Conservation (phyloP, 37 sponge, comb jelly and placozoan genomes). For the Cliona cf. orientalis region DNA sequence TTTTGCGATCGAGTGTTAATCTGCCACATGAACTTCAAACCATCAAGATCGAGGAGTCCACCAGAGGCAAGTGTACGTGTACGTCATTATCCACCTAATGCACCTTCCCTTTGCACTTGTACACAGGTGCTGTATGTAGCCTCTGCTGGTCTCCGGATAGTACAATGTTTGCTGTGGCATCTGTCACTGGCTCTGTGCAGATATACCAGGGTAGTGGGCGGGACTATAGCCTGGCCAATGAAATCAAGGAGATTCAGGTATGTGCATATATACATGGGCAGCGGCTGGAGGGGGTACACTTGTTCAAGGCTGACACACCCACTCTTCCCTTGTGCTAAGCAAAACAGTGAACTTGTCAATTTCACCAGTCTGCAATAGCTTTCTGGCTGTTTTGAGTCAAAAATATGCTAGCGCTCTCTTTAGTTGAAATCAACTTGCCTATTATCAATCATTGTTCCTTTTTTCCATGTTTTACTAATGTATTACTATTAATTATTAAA, state of each 20-base stretch:
- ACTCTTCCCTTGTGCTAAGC: no score
- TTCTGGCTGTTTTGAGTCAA: no score
- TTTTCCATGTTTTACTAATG: neutral
- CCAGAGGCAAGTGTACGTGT: constrained; percentile 12
- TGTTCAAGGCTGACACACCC: no score
- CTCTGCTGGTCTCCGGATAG: constrained; percentile 33
- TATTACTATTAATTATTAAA: neutral
- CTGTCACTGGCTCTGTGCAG: constrained; percentile 3
- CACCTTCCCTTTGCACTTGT: neutral
- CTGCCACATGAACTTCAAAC: constrained; percentile 35
- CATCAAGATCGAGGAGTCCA: constrained; percentile 6
- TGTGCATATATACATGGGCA: neutral
- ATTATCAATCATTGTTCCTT: no score
- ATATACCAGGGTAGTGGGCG: constrained; percentile 8
- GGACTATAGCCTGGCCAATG: constrained; percentile 9
- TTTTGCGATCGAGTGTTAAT: constrained; percentile 22
- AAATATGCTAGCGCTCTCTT: no score
- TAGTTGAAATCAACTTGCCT: neutral
- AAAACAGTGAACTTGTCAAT: no score
- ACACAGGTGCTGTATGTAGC: constrained; percentile 31
- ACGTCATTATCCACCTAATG: neutral
- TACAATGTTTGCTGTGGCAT: constrained; percentile 16
- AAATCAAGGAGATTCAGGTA: constrained; percentile 37
- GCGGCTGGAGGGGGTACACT: no score
- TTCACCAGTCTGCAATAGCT: no score